Base-by-base conservation (phyloP, 2,113 vertebrate species). In the Dicentrarchus labrax region DNA sequence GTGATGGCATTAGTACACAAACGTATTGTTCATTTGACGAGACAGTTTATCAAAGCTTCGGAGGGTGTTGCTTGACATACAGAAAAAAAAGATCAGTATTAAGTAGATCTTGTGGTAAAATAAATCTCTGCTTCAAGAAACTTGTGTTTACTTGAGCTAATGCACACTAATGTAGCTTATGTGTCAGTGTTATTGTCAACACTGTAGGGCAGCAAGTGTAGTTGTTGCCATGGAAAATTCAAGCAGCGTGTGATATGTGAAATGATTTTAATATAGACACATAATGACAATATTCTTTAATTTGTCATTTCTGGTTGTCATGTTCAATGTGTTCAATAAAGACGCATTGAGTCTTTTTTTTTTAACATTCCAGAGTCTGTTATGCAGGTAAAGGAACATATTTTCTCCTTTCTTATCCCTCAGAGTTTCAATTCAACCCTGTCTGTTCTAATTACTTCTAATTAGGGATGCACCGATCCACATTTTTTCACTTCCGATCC, bases 71-170 rank as follows among this genome's bases (percentile, higher is more conserved):
- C 17, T 60, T 10, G 66, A 60, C 66, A 53, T n/a, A 8, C 5
- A 51, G 47, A 11, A 65, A 24, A 72, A 60, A 61, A n/a, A 30
- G n/a, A 64, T 36, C 9, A 10, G 53, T 51, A 36, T 43, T 71
- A 60, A 85, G 51, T 80, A n/a, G 41, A 76, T 45, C 41, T 72
- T 71, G n/a, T 57, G 47, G 5, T 69, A 45, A 60, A 77, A 36
- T 60, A 30, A 65, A 72, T 77, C 12, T 39, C n/a, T 61, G 22
- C 19, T 76, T 36, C 17, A 48, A 41, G 43, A 43, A 78, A 57
- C 17, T 24, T 8, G 4, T 62, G 21, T 61, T 59, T 41, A 8
- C 22, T 53, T 19, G n/a, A 65, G n/a, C 61, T 15, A 38, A 43
- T 21, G 39, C 30, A 30, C 30, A 30, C 30, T 30, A 30, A 30